Conservation (phyloP, 2,888 invertebrate genomes). For the Gryllus longicercus region DNA sequence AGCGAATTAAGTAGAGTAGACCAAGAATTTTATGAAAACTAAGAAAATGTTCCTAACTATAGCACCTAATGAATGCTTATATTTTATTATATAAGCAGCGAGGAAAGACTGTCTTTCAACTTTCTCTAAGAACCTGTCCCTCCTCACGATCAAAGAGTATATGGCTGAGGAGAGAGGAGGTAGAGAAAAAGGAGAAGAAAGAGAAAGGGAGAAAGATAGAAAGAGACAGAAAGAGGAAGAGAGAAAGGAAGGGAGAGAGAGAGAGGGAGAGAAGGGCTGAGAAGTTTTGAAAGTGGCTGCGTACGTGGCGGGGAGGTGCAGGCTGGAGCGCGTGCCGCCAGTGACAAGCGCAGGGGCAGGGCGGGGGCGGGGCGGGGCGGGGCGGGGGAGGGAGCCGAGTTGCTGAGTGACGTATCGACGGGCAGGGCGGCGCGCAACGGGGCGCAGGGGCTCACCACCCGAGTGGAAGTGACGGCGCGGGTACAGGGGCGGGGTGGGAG, state of each 20-base stretch:
- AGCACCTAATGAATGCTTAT: too few species aligned
- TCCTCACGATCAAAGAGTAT: too few species aligned
- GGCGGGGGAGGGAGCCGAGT: not conserved
- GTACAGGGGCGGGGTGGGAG: not conserved
- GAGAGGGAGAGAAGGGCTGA: not conserved
- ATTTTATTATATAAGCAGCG: too few species aligned
- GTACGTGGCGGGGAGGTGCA: not conserved
- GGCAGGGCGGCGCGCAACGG: not conserved
- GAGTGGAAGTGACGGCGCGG: not conserved
- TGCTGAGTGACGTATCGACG: slow-evolving; percentile 1
- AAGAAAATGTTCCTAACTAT: too few species aligned
- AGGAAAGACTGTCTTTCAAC: too few species aligned
- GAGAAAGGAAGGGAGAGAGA: not conserved
- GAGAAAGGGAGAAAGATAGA: too few species aligned
- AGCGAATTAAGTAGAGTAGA: too few species aligned
- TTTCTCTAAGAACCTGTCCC: too few species aligned
- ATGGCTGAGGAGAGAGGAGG: too few species aligned
- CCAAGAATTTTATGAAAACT: too few species aligned
- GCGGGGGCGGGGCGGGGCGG: not conserved
- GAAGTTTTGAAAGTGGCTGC: not conserved
- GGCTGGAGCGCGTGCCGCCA: not conserved
- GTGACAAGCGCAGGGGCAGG: not conserved
- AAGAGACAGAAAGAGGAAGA: too few species aligned
- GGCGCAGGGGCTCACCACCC: not conserved
- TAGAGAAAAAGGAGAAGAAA: too few species aligned